Evolutionary conservation across 2,888 invertebrate genomes (phyloP).

Genomic region (Microctonus aethiopoides): DNA sequence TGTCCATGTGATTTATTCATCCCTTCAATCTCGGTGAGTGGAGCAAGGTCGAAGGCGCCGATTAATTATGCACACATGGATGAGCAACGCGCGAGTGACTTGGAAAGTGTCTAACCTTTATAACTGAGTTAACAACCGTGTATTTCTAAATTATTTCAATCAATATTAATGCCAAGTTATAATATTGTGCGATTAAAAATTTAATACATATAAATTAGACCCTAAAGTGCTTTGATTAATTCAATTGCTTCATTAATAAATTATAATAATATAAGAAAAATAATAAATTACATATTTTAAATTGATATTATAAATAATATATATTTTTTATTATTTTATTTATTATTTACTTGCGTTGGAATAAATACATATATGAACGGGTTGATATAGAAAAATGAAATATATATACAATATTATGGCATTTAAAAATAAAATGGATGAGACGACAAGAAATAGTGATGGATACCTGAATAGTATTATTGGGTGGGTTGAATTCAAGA

Average conservation of each 20-base stretch:
- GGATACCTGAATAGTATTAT: background rate
- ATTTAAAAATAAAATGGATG: background rate
- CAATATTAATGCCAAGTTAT: background rate
- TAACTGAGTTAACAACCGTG: constrained; percentile 18
- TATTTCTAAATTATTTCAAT: constrained; percentile 12
- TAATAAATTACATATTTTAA: too few relatives aligned
- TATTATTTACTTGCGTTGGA: background rate
- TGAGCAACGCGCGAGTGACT: constrained; percentile 17
- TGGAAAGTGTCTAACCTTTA: constrained; percentile 35
- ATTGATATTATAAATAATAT: too few relatives aligned
- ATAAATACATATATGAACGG: background rate
- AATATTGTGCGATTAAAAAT: background rate
- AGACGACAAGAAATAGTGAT: constrained; percentile 19
- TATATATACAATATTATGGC: background rate
- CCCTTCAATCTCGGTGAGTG: constrained; percentile 64
- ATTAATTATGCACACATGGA: constrained; percentile 59
- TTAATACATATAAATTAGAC: background rate
- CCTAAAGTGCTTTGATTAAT: background rate
- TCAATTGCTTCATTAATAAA: background rate
- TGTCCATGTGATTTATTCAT: constrained; percentile 56
- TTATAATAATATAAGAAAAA: background rate
- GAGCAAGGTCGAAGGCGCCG: constrained; percentile 63
- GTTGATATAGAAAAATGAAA: constrained; percentile 12
- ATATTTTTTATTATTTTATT: too few relatives aligned
- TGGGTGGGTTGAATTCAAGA: constrained; percentile 11